These are phyloP conservation scores for Peribatodes rhomboidaria DNA, from an alignment of 2,888 invertebrate species.

Conservation along the genomic window DNA sequence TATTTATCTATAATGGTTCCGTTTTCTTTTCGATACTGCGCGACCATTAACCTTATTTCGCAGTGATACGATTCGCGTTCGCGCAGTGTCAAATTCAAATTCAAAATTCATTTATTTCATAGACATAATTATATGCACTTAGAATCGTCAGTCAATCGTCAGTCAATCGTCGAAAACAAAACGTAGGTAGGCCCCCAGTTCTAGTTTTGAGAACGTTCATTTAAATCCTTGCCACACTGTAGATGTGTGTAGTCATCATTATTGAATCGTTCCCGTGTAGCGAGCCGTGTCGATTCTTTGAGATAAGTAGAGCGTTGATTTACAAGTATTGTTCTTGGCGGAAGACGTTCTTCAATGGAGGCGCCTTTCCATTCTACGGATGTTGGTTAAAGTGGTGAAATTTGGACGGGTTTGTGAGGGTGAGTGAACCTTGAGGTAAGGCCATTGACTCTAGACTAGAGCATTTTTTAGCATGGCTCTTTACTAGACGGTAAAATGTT, in stretches of 20 bases:
- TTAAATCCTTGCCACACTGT: too few relatives aligned
- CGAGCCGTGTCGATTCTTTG: conserved; percentile 45
- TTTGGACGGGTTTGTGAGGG: conserved; percentile 20
- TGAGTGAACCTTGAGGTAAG: not conserved
- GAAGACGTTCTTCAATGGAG: conserved; percentile 30
- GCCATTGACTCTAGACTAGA: not conserved
- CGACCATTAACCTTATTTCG: too few relatives aligned
- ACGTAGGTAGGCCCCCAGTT: not conserved
- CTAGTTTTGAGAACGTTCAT: too few relatives aligned
- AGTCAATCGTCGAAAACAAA: too few relatives aligned
- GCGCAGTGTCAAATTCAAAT: too few relatives aligned
- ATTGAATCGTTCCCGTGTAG: conserved; percentile 31
- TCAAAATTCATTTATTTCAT: too few relatives aligned
- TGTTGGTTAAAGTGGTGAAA: conserved; percentile 21
- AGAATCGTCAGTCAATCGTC: too few relatives aligned
- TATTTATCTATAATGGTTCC: too few relatives aligned
- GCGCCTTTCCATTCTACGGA: conserved; percentile 38
- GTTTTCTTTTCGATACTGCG: too few relatives aligned
- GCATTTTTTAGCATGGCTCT: not conserved
- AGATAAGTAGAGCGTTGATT: conserved; percentile 48
- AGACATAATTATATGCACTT: too few relatives aligned
- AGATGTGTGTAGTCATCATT: not conserved
- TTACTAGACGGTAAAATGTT: too few relatives aligned
- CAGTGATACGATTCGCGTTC: too few relatives aligned
- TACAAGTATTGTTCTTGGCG: conserved; percentile 42